Conservation (phyloP, 2,888 invertebrate genomes). For the Habroteleia sp. region DNA sequence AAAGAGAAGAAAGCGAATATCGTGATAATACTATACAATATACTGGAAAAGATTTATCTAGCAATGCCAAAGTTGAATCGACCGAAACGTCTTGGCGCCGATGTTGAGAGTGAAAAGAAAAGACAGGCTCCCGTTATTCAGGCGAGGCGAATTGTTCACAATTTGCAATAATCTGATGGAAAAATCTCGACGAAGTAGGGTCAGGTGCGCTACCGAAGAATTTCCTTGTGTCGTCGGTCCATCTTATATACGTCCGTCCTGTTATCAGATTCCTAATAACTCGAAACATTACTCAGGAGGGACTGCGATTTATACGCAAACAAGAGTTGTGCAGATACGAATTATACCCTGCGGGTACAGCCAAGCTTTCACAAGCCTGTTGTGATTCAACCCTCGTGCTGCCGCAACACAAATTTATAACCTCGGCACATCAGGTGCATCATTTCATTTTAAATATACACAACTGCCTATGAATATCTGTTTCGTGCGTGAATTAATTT, state of each 20-base stretch:
- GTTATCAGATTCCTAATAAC: slow-evolving; percentile 74
- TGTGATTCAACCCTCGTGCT: slow-evolving; percentile 64
- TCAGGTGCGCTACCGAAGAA: slow-evolving; percentile 71
- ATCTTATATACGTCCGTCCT: slow-evolving; percentile 62
- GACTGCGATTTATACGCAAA: slow-evolving; percentile 65
- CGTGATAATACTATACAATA: slow-evolving; percentile 44
- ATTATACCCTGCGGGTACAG: slow-evolving; percentile 60
- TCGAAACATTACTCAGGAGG: slow-evolving; percentile 66
- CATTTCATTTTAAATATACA: slow-evolving; percentile 39
- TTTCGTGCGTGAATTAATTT: slow-evolving; percentile 34
- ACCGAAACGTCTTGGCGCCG: slow-evolving; percentile 40
- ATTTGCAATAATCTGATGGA: slow-evolving; percentile 63
- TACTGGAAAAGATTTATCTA: slow-evolving; percentile 37
- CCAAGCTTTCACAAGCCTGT: slow-evolving; percentile 64
- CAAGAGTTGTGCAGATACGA: slow-evolving; percentile 63
- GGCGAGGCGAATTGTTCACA: slow-evolving; percentile 63
- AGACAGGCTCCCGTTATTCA: slow-evolving; percentile 52
- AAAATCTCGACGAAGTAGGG: slow-evolving; percentile 65
- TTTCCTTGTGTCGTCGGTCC: slow-evolving; percentile 65
- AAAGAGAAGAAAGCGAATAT: slow-evolving; percentile 25
- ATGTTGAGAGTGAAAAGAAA: slow-evolving; percentile 56
- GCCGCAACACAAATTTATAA: slow-evolving; percentile 61
- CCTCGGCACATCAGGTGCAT: slow-evolving; percentile 57
- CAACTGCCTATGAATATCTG: slow-evolving; percentile 45
- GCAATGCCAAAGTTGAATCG: slow-evolving; percentile 55